Conservation (phyloP, 2,888 invertebrate species). For the Agrotis segetum region DNA sequence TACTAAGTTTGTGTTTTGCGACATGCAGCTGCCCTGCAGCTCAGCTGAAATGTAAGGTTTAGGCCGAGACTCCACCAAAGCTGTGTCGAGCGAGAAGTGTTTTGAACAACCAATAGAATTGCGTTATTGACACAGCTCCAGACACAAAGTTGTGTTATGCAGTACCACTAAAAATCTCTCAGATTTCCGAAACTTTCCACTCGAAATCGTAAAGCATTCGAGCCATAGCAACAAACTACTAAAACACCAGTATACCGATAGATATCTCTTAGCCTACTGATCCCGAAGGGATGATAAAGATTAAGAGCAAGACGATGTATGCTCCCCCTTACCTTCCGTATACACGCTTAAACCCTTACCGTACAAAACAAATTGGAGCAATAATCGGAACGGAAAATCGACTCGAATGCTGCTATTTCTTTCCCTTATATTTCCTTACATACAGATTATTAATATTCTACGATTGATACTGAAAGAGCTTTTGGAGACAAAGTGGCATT, state of each 20-base stretch:
- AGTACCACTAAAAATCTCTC: too few relatives aligned
- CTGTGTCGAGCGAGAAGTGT: too few relatives aligned
- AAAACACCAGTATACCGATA: conserved; percentile 10
- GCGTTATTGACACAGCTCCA: too few relatives aligned
- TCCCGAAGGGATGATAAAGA: conserved; percentile 52
- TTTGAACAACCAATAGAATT: too few relatives aligned
- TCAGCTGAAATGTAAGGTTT: too few relatives aligned
- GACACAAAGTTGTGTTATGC: too few relatives aligned
- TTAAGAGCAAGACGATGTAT: conserved; percentile 53
- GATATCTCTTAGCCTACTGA: conserved; percentile 30
- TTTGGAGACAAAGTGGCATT: too few relatives aligned
- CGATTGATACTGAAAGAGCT: neutral
- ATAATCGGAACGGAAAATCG: conserved; percentile 51
- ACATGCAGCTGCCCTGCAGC: too few relatives aligned
- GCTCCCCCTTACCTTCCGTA: conserved; percentile 32
- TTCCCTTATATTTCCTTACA: conserved; percentile 2
- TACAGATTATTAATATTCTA: neutral
- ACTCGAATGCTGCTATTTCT: neutral
- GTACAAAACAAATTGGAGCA: conserved; percentile 52
- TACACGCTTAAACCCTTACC: conserved; percentile 47
- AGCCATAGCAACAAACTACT: neutral
- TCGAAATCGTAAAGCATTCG: too few relatives aligned
- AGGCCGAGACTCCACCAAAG: too few relatives aligned
- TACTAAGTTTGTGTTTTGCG: too few relatives aligned
- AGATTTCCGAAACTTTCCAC: too few relatives aligned